Evolutionary conservation across 2,797 vertebrate species (phyloP).

Genomic region (Tauraco hartlaubi): DNA sequence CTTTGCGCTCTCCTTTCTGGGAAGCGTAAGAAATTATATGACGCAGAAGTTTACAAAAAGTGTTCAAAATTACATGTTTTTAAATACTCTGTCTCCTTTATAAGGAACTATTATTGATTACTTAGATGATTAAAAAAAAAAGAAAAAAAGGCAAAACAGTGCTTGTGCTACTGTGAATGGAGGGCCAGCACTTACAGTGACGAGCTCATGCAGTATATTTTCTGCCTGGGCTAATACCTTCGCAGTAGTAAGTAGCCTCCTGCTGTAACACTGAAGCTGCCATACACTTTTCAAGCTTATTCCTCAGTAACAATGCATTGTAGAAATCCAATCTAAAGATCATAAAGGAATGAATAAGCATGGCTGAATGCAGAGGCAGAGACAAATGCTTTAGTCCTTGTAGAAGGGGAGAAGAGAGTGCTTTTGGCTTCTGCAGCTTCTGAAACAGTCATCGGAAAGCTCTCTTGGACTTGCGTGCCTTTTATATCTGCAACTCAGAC

Average conservation of each 20-base stretch:
- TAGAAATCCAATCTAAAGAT: conserved; percentile 16
- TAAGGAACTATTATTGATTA: neutral
- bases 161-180: neutral
- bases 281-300: neutral
- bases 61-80: neutral
- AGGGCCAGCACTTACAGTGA: neutral
- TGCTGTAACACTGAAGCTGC: conserved; percentile 9
- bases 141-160: neutral
- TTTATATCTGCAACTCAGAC: neutral
- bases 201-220: neutral
- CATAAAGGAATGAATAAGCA: neutral
- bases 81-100: neutral
- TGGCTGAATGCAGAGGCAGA: neutral
- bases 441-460: neutral
- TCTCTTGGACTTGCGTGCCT: neutral
- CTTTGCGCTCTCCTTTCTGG: neutral
- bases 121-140: neutral
- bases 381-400: neutral
- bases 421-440: neutral
- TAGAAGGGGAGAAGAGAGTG: neutral
- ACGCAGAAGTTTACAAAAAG: neutral
- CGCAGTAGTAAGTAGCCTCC: neutral
- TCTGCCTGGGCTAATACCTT: neutral
- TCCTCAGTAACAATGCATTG: neutral
- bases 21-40: neutral